Conservation (phyloP, 2,888 invertebrate species). For the Pelosia muscerda region DNA sequence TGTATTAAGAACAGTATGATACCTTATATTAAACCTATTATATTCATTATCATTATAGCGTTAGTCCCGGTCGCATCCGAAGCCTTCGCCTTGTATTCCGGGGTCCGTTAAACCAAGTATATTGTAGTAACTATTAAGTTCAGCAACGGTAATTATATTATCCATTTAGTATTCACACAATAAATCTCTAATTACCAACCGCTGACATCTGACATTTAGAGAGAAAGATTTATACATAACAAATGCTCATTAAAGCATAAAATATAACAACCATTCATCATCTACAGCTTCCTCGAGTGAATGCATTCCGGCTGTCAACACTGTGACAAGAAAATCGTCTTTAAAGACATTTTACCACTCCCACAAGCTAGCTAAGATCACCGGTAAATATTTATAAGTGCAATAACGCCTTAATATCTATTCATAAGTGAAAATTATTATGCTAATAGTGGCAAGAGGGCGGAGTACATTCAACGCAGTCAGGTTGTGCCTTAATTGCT, state of each 20-base stretch:
- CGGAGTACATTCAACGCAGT: slow-evolving; percentile 72
- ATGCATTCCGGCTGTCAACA: slow-evolving; percentile 72
- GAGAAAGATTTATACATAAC: slow-evolving; percentile 60
- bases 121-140: slow-evolving; percentile 8
- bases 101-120: neutral
- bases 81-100: no score
- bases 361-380: slow-evolving; percentile 68
- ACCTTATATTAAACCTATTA: neutral
- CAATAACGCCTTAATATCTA: slow-evolving; percentile 84
- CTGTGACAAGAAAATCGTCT: slow-evolving; percentile 75
- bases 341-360: slow-evolving; percentile 62
- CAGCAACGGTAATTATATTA: slow-evolving; percentile 4
- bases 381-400: slow-evolving; percentile 84
- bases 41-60: no score
- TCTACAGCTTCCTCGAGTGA: slow-evolving; percentile 65
- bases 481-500: slow-evolving; percentile 71
- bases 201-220: slow-evolving; percentile 40
- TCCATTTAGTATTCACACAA: neutral
- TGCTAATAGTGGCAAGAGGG: slow-evolving; percentile 82
- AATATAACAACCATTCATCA: slow-evolving; percentile 73
- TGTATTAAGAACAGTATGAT: neutral
- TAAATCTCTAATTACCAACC: slow-evolving; percentile 7
- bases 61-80: no score
- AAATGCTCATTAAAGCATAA: slow-evolving; percentile 70
- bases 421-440: slow-evolving; percentile 87